Conservation (phyloP, 2,888 invertebrate species). For the Lasioglossum lativentre region DNA sequence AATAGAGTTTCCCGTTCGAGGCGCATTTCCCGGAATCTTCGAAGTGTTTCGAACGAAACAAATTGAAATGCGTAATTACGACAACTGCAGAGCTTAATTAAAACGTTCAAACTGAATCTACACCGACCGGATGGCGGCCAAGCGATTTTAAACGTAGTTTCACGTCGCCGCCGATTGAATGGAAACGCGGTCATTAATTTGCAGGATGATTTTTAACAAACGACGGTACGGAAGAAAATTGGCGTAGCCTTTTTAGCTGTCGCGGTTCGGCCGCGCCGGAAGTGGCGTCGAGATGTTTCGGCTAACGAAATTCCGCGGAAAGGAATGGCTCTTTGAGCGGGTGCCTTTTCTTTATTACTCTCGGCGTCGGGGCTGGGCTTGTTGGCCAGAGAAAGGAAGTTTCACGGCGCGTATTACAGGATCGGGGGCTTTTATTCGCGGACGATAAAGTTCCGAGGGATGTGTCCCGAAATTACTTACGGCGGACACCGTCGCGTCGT, state of each 20-base stretch:
- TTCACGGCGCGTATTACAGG: slow-evolving; percentile 18
- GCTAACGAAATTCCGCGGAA: slow-evolving; percentile 28
- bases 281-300: neutral
- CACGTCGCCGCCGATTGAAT: neutral
- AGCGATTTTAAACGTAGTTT: neutral
- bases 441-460: slow-evolving; percentile 27
- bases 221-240: neutral
- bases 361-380: neutral
- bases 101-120: neutral
- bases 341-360: slow-evolving; percentile 37
- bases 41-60: neutral
- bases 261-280: neutral
- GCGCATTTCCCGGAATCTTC: neutral
- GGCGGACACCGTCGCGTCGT: neutral
- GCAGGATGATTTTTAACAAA: neutral
- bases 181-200: neutral
- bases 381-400: slow-evolving; percentile 19
- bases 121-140: neutral
- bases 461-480: slow-evolving; percentile 11
- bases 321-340: neutral
- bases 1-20: neutral
- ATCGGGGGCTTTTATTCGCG: slow-evolving; percentile 22
- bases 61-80: no score
- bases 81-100: neutral
- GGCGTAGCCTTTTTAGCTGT: neutral